Conservation (phyloP, 2,113 vertebrate genomes). For the Salvelinus fontinalis region DNA sequence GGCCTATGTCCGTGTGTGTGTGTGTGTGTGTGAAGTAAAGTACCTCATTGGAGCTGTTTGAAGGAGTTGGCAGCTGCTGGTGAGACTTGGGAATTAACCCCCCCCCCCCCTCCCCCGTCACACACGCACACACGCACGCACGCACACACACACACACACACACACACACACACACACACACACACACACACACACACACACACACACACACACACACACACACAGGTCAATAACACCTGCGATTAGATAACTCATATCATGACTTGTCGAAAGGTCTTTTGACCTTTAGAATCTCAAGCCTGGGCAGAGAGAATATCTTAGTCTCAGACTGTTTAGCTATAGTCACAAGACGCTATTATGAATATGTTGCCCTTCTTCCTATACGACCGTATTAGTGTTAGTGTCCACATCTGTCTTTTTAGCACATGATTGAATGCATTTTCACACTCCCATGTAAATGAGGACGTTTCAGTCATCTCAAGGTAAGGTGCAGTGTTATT, state of each 20-base stretch:
- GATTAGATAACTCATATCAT: not conserved
- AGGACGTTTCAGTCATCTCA: slow-evolving; percentile 73
- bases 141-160: not conserved
- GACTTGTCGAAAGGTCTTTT: not conserved
- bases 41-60: slow-evolving; percentile 77
- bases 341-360: slow-evolving; percentile 17
- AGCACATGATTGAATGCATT: slow-evolving; percentile 72
- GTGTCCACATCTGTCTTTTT: slow-evolving; percentile 59
- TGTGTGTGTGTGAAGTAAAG: slow-evolving; percentile 71
- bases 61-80: slow-evolving; percentile 81
- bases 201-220: not conserved
- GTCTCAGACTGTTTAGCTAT: no score
- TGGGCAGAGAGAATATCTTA: no score
- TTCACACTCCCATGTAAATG: slow-evolving; percentile 74
- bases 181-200: not conserved
- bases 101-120: no score
- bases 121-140: not conserved
- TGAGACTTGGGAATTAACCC: slow-evolving; percentile 66
- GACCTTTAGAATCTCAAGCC: not conserved
- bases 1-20: not conserved
- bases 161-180: not conserved
- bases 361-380: slow-evolving; percentile 47
- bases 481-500: slow-evolving; percentile 56
- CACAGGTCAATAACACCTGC: not conserved
- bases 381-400: no score